Percentiles rank a stretch among this genome's conserved stretches.
Conservation (phyloP, 2,797 vertebrate genomes). For the Myotis vivesi region DNA sequence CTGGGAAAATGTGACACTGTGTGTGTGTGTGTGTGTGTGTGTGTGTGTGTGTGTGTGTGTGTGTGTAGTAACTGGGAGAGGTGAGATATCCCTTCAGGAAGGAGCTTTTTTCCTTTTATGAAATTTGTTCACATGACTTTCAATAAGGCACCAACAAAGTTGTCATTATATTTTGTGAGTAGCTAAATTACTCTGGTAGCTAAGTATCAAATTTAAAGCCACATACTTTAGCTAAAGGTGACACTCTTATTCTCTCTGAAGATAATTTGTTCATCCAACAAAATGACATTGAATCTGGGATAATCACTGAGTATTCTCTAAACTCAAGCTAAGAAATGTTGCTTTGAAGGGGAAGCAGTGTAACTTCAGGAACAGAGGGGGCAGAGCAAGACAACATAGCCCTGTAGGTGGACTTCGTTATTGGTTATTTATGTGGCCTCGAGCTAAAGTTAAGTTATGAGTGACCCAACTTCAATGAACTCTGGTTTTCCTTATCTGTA, state of each 20-base stretch:
- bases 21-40: background rate
- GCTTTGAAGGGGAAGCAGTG: background rate
- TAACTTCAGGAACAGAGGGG: background rate
- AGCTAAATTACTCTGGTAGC: background rate
- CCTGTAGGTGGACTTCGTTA: background rate
- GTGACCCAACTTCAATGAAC: background rate
- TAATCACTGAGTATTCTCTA: background rate
- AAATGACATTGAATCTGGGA: background rate
- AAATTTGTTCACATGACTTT: background rate
- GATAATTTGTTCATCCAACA: background rate
- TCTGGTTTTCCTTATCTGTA: background rate
- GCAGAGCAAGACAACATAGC: background rate
- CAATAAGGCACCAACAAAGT: background rate
- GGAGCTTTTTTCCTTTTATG: background rate
- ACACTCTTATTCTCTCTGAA: background rate
- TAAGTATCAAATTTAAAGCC: background rate
- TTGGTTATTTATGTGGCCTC: background rate
- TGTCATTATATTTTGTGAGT: background rate
- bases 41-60: too few species aligned
- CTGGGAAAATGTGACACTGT: background rate
- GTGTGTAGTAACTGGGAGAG: background rate
- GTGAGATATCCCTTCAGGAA: background rate
- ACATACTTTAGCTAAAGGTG: background rate
- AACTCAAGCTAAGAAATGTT: conserved; percentile 6
- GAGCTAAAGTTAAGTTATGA: background rate